Conservation (phyloP, 1,140 invertebrate genomes). For the Pteromalus puparum region DNA sequence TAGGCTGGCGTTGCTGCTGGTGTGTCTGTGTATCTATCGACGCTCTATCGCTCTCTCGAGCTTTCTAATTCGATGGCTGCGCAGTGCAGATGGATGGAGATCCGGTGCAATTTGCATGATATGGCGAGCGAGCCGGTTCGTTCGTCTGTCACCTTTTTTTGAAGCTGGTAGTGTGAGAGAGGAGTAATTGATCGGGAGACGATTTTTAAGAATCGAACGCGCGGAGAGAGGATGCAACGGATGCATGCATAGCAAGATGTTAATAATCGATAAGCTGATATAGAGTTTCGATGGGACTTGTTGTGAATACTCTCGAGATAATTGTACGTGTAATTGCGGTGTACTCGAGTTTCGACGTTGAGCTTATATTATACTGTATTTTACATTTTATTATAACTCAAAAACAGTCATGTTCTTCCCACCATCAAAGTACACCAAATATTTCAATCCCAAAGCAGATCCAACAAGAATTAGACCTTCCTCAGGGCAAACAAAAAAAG, state of each 20-base stretch:
- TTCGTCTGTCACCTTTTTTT: conserved; percentile 14
- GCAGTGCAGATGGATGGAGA: neutral
- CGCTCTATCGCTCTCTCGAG: neutral
- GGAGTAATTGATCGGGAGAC: neutral
- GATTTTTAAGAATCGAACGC: neutral
- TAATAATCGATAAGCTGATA: conserved; percentile 1
- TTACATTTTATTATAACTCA: too few species aligned
- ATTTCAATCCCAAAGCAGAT: too few species aligned
- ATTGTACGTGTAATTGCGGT: neutral
- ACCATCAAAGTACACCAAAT: too few species aligned
- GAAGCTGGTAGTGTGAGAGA: neutral
- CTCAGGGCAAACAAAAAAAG: conserved; percentile 13
- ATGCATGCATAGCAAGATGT: neutral
- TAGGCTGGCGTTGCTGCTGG: neutral
- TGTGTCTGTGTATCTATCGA: neutral
- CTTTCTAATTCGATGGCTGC: conserved; percentile 36
- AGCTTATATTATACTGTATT: too few species aligned
- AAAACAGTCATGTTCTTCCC: too few species aligned
- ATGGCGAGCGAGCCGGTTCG: neutral
- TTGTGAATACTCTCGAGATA: neutral
- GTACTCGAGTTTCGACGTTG: neutral
- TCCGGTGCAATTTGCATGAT: conserved; percentile 15
- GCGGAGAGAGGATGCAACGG: too few species aligned
- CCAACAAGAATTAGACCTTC: neutral
- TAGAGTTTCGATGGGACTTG: neutral